These are phyloP conservation scores for Glossophaga mutica DNA, from an alignment of 2,797 vertebrate genomes.

Conservation along the genomic window DNA sequence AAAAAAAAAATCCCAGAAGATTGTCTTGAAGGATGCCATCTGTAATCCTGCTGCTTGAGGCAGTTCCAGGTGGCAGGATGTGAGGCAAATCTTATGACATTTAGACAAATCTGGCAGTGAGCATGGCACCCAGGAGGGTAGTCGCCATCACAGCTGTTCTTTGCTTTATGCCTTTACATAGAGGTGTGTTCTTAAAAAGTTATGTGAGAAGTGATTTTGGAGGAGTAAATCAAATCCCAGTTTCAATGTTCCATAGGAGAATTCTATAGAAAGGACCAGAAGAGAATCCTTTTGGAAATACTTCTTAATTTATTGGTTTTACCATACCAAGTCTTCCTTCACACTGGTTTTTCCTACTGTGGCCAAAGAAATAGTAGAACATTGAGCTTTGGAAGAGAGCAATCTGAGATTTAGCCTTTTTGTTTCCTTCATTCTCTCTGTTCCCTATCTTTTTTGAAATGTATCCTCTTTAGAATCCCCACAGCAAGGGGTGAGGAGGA, in stretches of 20 bases:
- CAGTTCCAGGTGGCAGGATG: slow-evolving; percentile 63
- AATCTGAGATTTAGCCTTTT: background rate
- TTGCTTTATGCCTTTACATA: slow-evolving; percentile 32
- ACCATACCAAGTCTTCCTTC: background rate
- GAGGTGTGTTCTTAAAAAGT: slow-evolving; percentile 53
- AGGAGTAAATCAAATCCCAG: slow-evolving; percentile 55
- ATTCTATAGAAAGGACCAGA: background rate
- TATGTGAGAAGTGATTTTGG: background rate
- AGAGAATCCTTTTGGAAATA: slow-evolving; percentile 35
- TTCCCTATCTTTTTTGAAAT: background rate
- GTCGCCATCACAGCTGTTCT: slow-evolving; percentile 62
- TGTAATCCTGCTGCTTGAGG: slow-evolving; percentile 60
- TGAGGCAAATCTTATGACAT: slow-evolving; percentile 66
- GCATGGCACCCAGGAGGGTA: slow-evolving; percentile 57
- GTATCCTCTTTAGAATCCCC: background rate
- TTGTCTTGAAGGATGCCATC: slow-evolving; percentile 56
- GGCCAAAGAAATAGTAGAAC: background rate
- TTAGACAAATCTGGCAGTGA: slow-evolving; percentile 69
- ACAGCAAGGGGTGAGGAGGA: background rate
- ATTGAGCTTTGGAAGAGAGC: background rate
- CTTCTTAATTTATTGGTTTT: slow-evolving; percentile 32
- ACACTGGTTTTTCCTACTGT: background rate
- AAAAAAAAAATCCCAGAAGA: background rate
- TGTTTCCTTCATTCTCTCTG: background rate
- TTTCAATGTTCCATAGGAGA: background rate